Base-by-base conservation (phyloP, 2,888 invertebrate species). In the Drosophila histrio region DNA sequence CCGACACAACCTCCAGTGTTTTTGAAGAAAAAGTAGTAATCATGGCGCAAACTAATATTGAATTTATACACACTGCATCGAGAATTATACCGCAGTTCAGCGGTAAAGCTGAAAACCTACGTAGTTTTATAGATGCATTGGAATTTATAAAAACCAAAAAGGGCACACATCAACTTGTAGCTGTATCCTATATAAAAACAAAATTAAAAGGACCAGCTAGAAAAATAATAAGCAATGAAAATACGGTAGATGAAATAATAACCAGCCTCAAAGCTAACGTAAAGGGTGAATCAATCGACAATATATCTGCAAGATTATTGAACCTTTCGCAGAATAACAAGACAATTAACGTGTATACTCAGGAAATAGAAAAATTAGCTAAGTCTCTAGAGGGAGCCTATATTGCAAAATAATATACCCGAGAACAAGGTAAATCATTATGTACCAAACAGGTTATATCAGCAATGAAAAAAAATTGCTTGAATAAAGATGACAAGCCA, bases 81-180 rank as follows among this genome's bases (percentile, higher is more conserved):
- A 49, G 3, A 13, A 15, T 38, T 26, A 26, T 50, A 50, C 50
- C 36, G n/a, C 36, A 36, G 13, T 50, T 50, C 36, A 38, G 24
- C 24, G 50, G 50, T 19, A 50, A 17, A 38, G 26, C 26, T 50
- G 39, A 52, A 39, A 39, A 41, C 39, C 17, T 52, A 4, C 39
- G 21, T 41, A 52, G 52, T 52, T 41, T 52, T 21, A 19, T 41
- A 22, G 39, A 52, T 41, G 49, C 52, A 52, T 22, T 52, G 5
- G 30, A 22, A 13, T 28, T 52, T 21, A 22, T 52, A 41, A 41
- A 39, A 39, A 13, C 8, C 30, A 52, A 39, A 21, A 24, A 22
- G 17, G 52, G 21, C 19, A 28, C 38, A 7, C 30, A 41, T 41
- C 28, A 52, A 41, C 8, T 7, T 5, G 26, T 28, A 49, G 47